These are phyloP conservation scores for Champsocephalus esox DNA, from an alignment of 2,797 vertebrate genomes.

Conservation along the genomic window DNA sequence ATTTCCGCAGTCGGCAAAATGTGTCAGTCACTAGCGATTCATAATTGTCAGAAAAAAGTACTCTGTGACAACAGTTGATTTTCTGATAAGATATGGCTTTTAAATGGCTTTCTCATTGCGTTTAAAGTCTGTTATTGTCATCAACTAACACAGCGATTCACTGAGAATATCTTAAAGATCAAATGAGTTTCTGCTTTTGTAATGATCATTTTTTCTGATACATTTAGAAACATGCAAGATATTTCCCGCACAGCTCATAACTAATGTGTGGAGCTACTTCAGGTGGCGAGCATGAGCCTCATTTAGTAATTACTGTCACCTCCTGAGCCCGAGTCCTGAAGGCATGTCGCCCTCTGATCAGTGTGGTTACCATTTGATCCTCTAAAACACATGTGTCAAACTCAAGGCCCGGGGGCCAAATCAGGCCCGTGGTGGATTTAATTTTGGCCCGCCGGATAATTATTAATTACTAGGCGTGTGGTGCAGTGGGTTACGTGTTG, in stretches of 20 bases:
- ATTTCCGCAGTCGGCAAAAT: neutral
- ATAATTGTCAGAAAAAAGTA: too few species aligned
- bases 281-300: neutral
- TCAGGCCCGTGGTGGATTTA: too few species aligned
- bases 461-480: too few species aligned
- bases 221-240: neutral
- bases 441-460: too few species aligned
- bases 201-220: too few species aligned
- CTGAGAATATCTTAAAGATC: neutral
- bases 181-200: neutral
- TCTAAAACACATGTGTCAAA: neutral
- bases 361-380: neutral
- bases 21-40: neutral
- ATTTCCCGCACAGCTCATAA: neutral
- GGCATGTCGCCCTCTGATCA: neutral
- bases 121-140: neutral
- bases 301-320: neutral
- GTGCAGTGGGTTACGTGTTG: too few species aligned
- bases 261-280: neutral
- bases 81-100: neutral
- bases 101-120: neutral
- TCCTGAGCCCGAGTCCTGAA: neutral
- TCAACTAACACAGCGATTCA: neutral
- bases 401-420: too few species aligned
- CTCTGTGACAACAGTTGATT: neutral